Evolutionary conservation across 2,888 invertebrate species (phyloP).

Genomic region (Yponomeuta plumbellus): DNA sequence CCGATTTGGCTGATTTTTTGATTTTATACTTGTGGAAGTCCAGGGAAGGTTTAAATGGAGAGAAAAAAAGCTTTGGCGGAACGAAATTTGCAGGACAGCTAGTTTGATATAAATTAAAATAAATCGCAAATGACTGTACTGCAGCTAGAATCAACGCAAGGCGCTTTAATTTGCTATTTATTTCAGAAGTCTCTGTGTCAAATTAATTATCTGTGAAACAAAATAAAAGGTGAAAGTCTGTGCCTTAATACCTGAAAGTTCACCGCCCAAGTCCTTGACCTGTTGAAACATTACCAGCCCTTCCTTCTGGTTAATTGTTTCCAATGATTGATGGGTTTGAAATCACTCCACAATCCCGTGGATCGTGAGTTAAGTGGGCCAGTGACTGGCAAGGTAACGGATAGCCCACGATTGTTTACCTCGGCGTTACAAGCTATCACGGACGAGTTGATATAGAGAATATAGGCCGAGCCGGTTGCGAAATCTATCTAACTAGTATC

Average conservation of each 20-base stretch:
- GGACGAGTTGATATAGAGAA: conserved; percentile 3
- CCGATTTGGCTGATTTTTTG: too few species aligned
- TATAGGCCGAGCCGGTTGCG: neutral
- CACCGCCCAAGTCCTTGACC: neutral
- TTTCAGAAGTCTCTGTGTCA: too few species aligned
- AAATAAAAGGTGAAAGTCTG: neutral
- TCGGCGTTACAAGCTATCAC: neutral
- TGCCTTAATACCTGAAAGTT: neutral
- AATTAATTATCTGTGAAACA: too few species aligned
- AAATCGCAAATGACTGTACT: too few species aligned
- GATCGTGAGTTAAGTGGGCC: conserved; percentile 5
- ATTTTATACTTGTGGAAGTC: too few species aligned
- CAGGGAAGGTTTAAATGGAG: too few species aligned
- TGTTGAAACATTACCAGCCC: neutral
- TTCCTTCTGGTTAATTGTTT: neutral
- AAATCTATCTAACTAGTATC: conserved; percentile 1
- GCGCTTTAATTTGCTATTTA: too few species aligned
- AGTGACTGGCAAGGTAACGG: conserved; percentile 5
- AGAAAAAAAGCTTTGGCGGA: too few species aligned
- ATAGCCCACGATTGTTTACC: conserved; percentile 6
- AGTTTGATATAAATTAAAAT: too few species aligned
- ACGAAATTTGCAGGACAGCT: too few species aligned
- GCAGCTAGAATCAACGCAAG: too few species aligned
- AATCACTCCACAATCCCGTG: conserved; percentile 2
- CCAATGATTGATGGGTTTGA: neutral